These are phyloP conservation scores for Dasyurus viverrinus DNA, from an alignment of 2,113 vertebrate species.

Conservation along the genomic window DNA sequence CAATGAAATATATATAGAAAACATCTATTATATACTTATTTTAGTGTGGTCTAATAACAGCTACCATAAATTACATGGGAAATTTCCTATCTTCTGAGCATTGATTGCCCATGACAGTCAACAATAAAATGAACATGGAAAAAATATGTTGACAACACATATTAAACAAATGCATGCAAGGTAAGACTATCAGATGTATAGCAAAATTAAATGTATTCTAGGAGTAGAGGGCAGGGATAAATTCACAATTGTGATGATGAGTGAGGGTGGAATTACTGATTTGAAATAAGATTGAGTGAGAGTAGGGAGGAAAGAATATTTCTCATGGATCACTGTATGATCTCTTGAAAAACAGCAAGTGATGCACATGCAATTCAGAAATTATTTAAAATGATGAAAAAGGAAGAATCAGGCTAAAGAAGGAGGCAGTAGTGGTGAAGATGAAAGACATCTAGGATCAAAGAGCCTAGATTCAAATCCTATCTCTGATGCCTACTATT, in stretches of 20 bases:
- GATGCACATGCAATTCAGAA: not conserved
- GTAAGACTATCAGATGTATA: not conserved
- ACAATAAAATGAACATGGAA: not conserved
- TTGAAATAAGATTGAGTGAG: constrained; percentile 3
- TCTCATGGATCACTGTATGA: not conserved
- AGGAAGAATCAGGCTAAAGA: not conserved
- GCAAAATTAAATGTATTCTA: not conserved
- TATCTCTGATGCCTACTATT: not conserved
- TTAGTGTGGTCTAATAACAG: not conserved
- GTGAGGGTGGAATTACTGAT: not conserved
- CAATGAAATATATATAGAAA: not conserved
- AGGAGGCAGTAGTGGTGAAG: not conserved
- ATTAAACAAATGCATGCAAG: not conserved
- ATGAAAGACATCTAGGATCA: not conserved
- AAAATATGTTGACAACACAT: not conserved
- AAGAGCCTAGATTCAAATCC: not conserved
- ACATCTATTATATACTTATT: not conserved
- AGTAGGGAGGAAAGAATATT: not conserved
- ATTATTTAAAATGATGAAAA: not conserved
- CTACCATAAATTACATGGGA: constrained; percentile 29
- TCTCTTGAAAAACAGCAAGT: not conserved
- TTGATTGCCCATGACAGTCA: not conserved
- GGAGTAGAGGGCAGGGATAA: not conserved
- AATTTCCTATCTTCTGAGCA: not conserved
- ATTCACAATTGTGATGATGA: constrained; percentile 16